A percentile compares a stretch with the other conserved stretches of the same genome.
Conservation (phyloP, 2,888 invertebrate species). For the Dendrolimus pini region DNA sequence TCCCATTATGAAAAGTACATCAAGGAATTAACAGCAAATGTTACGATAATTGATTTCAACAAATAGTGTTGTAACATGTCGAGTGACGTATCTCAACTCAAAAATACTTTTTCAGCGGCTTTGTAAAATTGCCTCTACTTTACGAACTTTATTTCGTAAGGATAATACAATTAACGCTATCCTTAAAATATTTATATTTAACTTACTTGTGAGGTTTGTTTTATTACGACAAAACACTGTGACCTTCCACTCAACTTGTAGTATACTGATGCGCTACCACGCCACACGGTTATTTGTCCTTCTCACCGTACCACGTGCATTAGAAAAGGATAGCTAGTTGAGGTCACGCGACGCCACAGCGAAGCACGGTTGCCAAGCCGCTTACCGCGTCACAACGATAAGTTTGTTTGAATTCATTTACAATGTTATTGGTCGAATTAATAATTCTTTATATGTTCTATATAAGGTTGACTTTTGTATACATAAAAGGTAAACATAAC, state of each 20-base stretch:
- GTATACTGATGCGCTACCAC: slow-evolving; percentile 36
- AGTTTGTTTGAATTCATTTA: slow-evolving; percentile 6
- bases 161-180: slow-evolving; percentile 2
- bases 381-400: slow-evolving; percentile 17
- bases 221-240: slow-evolving; percentile 25
- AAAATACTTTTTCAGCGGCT: too few relatives aligned
- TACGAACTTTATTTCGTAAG: background rate
- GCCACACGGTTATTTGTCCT: slow-evolving; percentile 17
- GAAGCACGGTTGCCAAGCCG: slow-evolving; percentile 31
- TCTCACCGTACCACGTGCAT: slow-evolving; percentile 11
- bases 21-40: too few relatives aligned
- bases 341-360: slow-evolving; percentile 24
- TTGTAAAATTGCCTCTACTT: too few relatives aligned
- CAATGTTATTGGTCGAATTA: too few relatives aligned
- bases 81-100: too few relatives aligned
- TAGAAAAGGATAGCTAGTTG: slow-evolving; percentile 20
- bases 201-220: slow-evolving; percentile 4
- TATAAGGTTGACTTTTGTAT: slow-evolving; percentile 8
- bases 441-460: background rate
- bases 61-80: too few relatives aligned
- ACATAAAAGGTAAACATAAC: slow-evolving; percentile 4
- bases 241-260: slow-evolving; percentile 29
- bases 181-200: too few relatives aligned
- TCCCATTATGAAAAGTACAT: too few relatives aligned
- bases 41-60: too few relatives aligned